These are phyloP conservation scores for Dreissena rostriformis DNA, from an alignment of 1,140 invertebrate species.

Conservation along the genomic window DNA sequence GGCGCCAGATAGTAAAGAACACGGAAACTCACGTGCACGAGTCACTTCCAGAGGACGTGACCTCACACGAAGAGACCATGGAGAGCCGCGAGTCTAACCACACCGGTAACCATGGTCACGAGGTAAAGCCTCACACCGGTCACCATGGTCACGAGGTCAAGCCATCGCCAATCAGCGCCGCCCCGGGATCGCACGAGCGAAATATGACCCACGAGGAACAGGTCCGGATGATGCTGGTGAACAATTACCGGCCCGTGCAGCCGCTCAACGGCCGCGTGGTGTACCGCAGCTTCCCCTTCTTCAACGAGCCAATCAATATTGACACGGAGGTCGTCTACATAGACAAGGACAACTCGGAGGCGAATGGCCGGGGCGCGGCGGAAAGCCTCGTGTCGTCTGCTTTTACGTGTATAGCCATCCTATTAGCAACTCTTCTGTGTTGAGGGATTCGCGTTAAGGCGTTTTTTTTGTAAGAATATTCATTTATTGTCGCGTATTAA, in stretches of 20 bases:
- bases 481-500: too few species aligned
- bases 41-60: neutral
- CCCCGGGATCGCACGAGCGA: neutral
- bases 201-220: slow-evolving; percentile 29
- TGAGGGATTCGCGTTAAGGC: too few species aligned
- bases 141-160: neutral
- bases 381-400: neutral
- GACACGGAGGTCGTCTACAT: slow-evolving; percentile 50
- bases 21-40: neutral
- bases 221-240: slow-evolving; percentile 61
- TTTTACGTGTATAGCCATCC: neutral
- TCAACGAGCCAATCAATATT: slow-evolving; percentile 23
- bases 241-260: slow-evolving; percentile 77
- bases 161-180: neutral
- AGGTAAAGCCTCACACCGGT: too few species aligned
- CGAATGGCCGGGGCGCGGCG: neutral
- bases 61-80: neutral
- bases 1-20: slow-evolving; percentile 36
- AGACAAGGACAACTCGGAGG: slow-evolving; percentile 26
- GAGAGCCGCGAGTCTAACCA: too few species aligned
- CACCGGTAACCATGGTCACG: too few species aligned
- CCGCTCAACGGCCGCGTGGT: slow-evolving; percentile 69
- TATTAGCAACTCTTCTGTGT: neutral
- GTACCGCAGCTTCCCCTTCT: slow-evolving; percentile 69
- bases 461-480: too few species aligned